Evolutionary conservation across 2,888 invertebrate species (phyloP).

Genomic region (Drosophila subquinaria): DNA sequence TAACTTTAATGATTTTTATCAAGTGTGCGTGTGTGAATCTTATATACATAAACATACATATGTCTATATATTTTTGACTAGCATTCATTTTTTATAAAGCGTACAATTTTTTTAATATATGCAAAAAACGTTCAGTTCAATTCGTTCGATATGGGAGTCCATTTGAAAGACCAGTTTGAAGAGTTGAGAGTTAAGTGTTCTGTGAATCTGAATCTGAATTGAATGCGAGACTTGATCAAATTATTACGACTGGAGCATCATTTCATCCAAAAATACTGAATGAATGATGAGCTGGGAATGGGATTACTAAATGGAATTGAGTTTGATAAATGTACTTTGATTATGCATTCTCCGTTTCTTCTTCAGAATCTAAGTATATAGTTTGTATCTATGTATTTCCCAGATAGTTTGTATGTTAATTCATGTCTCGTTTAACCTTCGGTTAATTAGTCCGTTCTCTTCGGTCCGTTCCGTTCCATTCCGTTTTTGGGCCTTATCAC

Average conservation of each 20-base stretch:
- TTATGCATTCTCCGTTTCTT: slow-evolving; percentile 5
- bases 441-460: slow-evolving; percentile 62
- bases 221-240: slow-evolving; percentile 38
- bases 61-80: slow-evolving; percentile 32
- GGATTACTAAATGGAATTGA: slow-evolving; percentile 2
- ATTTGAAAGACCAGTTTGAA: slow-evolving; percentile 59
- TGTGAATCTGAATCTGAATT: slow-evolving; percentile 26
- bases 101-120: slow-evolving; percentile 66
- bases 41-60: slow-evolving; percentile 15
- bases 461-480: slow-evolving; percentile 47
- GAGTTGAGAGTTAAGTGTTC: slow-evolving; percentile 26
- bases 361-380: neutral
- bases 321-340: slow-evolving; percentile 33
- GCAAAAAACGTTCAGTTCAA: slow-evolving; percentile 47
- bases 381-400: slow-evolving; percentile 23
- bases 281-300: slow-evolving; percentile 35
- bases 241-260: slow-evolving; percentile 33
- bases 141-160: slow-evolving; percentile 53
- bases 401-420: slow-evolving; percentile 59
- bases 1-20: slow-evolving; percentile 65
- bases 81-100: slow-evolving; percentile 71
- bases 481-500: slow-evolving; percentile 58
- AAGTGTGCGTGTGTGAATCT: slow-evolving; percentile 22
- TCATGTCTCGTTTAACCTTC: slow-evolving; percentile 62
- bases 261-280: slow-evolving; percentile 18